These are phyloP conservation scores for Prosopocoilus inquinatus DNA, from an alignment of 2,888 invertebrate species.

Conservation along the genomic window DNA sequence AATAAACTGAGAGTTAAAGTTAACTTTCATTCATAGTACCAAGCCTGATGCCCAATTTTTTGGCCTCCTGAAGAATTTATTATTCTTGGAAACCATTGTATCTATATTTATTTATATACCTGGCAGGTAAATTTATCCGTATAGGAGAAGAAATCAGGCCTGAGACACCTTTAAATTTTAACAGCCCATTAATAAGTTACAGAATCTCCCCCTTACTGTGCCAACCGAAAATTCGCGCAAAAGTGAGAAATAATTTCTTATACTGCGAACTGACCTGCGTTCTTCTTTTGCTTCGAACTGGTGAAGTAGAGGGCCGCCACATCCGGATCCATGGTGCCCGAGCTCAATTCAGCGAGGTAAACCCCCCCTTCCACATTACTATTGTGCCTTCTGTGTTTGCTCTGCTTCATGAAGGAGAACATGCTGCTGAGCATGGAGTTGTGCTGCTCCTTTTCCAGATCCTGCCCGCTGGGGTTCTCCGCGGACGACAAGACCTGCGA, in stretches of 20 bases:
- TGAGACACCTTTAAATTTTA: no score
- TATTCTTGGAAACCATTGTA: no score
- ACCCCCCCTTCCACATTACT: constrained; percentile 66
- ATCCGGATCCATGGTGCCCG: constrained; percentile 90
- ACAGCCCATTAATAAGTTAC: no score
- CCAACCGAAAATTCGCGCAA: no score
- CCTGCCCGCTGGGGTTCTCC: constrained; percentile 11
- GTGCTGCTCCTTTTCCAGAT: constrained; percentile 41
- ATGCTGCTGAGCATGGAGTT: constrained; percentile 84
- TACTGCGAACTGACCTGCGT: constrained; percentile 30
- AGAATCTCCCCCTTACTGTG: no score
- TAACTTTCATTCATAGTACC: no score
- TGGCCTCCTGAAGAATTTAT: no score
- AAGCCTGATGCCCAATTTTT: no score
- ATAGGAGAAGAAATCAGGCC: no score
- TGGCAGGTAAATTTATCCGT: no score
- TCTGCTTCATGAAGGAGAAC: constrained; percentile 89
- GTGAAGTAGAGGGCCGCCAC: constrained; percentile 85
- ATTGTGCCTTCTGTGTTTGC: constrained; percentile 58
- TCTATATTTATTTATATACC: no score
- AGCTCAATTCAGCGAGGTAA: constrained; percentile 88
- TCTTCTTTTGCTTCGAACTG: constrained; percentile 35
- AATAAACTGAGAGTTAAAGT: no score
- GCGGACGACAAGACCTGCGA: constrained; percentile 38
- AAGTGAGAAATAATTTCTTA: constrained; percentile 3